Evolutionary conservation across 2,113 vertebrate species (phyloP).

Genomic region (Psephotus haematonotus): DNA sequence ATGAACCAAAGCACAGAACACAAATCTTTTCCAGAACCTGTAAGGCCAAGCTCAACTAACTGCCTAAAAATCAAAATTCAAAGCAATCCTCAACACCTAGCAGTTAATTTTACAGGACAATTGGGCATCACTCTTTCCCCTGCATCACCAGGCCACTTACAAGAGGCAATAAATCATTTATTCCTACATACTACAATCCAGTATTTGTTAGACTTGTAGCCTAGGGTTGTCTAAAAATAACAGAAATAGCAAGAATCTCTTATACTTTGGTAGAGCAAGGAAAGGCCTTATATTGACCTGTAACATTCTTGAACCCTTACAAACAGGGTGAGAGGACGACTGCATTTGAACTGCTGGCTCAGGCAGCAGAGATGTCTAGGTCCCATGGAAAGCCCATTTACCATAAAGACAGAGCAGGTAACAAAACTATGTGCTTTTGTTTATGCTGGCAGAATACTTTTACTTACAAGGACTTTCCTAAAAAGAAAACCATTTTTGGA

Average conservation of each 20-base stretch:
- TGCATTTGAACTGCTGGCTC: background rate
- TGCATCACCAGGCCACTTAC: background rate
- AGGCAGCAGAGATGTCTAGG: background rate
- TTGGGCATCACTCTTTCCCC: background rate
- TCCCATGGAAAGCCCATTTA: background rate
- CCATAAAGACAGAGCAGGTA: conserved; percentile 25
- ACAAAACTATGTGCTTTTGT: conserved; percentile 33
- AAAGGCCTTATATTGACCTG: background rate
- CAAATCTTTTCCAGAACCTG: background rate
- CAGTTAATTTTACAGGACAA: background rate
- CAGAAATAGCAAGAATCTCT: background rate
- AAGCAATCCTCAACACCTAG: background rate
- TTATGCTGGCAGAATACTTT: conserved; percentile 37
- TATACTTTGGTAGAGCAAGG: background rate
- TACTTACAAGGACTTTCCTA: conserved; percentile 36
- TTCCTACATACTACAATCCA: background rate
- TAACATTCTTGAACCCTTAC: background rate
- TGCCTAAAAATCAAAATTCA: background rate
- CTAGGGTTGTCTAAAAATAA: background rate
- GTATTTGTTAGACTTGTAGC: background rate
- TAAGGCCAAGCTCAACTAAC: background rate
- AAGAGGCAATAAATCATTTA: background rate
- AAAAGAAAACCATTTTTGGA: conserved; percentile 29
- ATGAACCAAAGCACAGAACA: background rate
- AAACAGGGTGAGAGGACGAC: background rate